Conservation (phyloP, 2,113 vertebrate species). For the Platichthys stellatus region DNA sequence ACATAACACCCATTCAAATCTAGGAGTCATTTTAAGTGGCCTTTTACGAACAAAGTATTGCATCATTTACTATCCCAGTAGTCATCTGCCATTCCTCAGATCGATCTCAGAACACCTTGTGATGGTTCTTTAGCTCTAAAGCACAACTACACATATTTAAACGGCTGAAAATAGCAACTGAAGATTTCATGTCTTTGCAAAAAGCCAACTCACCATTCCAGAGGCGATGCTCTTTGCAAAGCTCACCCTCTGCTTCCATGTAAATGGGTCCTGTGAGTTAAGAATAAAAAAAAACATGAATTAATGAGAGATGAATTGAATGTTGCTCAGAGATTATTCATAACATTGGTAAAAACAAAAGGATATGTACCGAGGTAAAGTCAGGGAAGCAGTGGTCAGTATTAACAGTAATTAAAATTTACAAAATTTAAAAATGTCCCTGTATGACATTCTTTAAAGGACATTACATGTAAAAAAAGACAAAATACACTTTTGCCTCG, state of each 20-base stretch:
- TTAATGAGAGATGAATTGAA: conserved; percentile 12
- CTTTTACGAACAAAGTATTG: not conserved
- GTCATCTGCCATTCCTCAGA: not conserved
- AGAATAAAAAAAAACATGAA: conserved; percentile 38
- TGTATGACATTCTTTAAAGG: not conserved
- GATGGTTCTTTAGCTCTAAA: not conserved
- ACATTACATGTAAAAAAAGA: not conserved
- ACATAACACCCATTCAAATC: not conserved
- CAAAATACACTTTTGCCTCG: not conserved
- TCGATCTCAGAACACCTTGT: not conserved
- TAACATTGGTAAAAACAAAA: not conserved
- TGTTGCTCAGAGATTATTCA: not conserved
- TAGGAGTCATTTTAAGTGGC: not conserved
- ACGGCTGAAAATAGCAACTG: conserved; percentile 14
- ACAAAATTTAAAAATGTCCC: not conserved
- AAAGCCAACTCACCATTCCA: conserved; percentile 89
- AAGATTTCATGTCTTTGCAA: conserved; percentile 12
- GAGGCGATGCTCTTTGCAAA: conserved; percentile 95
- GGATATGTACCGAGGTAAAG: not conserved
- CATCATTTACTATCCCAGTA: not conserved
- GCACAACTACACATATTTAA: not conserved
- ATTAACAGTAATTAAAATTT: not conserved
- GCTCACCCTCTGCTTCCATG: conserved; percentile 94
- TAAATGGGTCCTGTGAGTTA: conserved; percentile 87
- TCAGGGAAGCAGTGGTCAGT: not conserved